Evolutionary conservation across 1,140 invertebrate species (phyloP).

Genomic region (Saccostrea cuccullata): DNA sequence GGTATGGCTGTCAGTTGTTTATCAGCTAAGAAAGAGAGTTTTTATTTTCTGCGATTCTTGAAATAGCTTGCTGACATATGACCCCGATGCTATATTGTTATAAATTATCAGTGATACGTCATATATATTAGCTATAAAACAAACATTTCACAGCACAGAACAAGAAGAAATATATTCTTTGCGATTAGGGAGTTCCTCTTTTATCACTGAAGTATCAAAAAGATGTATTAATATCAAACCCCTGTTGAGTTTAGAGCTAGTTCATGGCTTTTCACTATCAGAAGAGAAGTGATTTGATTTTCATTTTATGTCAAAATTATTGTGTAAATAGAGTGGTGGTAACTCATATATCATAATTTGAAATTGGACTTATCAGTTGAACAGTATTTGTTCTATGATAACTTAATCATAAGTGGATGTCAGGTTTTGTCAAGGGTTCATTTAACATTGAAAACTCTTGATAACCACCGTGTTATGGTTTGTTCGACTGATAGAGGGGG

Average conservation of each 20-base stretch:
- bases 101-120: slow-evolving; percentile 25
- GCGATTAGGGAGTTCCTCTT: background rate
- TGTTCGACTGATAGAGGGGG: slow-evolving; percentile 16
- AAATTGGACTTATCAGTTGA: slow-evolving; percentile 34
- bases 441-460: slow-evolving; percentile 13
- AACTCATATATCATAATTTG: slow-evolving; percentile 28
- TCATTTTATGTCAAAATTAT: slow-evolving; percentile 37
- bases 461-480: slow-evolving; percentile 17
- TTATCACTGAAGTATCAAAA: slow-evolving; percentile 17
- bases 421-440: slow-evolving; percentile 35
- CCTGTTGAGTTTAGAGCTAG: background rate
- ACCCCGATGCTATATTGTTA: slow-evolving; percentile 10
- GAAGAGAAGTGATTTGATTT: background rate
- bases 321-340: slow-evolving; percentile 8
- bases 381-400: slow-evolving; percentile 36
- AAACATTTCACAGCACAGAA: slow-evolving; percentile 25
- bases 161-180: slow-evolving; percentile 19
- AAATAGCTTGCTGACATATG: slow-evolving; percentile 16
- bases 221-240: slow-evolving; percentile 25
- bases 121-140: slow-evolving; percentile 38
- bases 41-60: background rate
- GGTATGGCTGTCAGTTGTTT: background rate
- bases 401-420: slow-evolving; percentile 32
- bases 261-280: slow-evolving; percentile 26
- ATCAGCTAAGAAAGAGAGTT: background rate